A percentile compares a stretch with the other conserved stretches of the same genome.
Evolutionary conservation across 2,888 invertebrate genomes (phyloP).

Genomic region (Atethmia centrago): DNA sequence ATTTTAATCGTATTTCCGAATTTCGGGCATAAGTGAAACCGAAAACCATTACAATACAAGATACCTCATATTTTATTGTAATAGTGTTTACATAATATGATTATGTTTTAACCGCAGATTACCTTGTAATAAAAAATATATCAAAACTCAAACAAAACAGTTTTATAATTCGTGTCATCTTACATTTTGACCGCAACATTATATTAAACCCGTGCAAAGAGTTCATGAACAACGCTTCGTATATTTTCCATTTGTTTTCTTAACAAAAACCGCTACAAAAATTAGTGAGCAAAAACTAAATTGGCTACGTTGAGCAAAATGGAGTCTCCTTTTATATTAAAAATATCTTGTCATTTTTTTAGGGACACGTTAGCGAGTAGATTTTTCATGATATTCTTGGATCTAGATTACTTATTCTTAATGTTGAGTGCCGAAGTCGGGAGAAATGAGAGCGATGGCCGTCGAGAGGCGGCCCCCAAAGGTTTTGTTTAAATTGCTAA

Average conservation of each 20-base stretch:
- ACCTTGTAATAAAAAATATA: background rate
- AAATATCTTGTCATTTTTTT: constrained; percentile 34
- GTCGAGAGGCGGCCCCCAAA: constrained; percentile 48
- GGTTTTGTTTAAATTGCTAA: constrained; percentile 39
- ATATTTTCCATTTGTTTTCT: constrained; percentile 20
- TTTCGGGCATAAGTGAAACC: constrained; percentile 9
- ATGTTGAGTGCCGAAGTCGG: constrained; percentile 56
- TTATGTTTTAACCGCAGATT: background rate
- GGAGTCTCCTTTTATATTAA: constrained; percentile 1
- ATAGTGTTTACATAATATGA: background rate
- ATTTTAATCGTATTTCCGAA: constrained; percentile 10
- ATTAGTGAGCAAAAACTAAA: constrained; percentile 32
- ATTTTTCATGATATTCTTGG: constrained; percentile 56
- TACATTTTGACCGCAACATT: background rate
- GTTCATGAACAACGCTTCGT: constrained; percentile 10
- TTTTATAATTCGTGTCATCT: background rate
- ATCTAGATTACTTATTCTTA: constrained; percentile 59
- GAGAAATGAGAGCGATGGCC: constrained; percentile 55
- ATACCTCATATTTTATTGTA: background rate
- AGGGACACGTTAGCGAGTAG: constrained; percentile 39
- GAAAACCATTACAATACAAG: too few relatives aligned
- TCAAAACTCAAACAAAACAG: background rate
- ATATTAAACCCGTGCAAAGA: constrained; percentile 10
- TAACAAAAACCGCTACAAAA: constrained; percentile 25
- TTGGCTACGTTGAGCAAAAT: constrained; percentile 15